phyloP scores from a whole-genome alignment of 2,797 vertebrate genomes.

The Alcedo quadribrachys region DNA sequence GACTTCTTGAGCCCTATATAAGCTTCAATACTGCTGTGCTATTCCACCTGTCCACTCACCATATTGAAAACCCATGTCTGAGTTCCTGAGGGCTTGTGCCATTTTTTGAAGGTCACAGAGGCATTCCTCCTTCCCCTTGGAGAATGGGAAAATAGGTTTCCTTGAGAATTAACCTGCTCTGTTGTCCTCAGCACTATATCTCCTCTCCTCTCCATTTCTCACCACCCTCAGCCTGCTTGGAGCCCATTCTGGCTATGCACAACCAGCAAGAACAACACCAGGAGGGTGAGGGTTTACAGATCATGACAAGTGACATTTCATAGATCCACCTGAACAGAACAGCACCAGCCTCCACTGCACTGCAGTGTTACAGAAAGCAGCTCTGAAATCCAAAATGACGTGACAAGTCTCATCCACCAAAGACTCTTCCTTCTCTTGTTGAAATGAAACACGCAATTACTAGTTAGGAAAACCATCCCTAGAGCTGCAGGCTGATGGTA shows the following conservation, averaged over 20 bases:
- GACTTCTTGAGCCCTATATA: background rate
- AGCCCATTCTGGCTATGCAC: background rate
- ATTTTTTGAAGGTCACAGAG: background rate
- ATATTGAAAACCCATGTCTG: accelerated
- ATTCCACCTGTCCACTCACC: background rate
- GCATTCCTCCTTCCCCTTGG: too few species aligned
- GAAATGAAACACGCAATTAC: background rate
- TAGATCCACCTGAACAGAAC: background rate
- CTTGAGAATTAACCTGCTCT: background rate
- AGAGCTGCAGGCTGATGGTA: background rate
- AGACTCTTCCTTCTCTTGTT: background rate
- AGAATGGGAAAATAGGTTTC: background rate
- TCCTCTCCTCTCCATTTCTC: background rate
- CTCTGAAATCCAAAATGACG: background rate
- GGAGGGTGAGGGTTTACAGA: background rate
- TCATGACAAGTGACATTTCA: background rate
- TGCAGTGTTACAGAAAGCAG: background rate
- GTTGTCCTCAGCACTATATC: accelerated
- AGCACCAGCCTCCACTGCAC: background rate
- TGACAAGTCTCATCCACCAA: background rate
- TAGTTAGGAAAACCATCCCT: background rate
- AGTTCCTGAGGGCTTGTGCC: background rate
- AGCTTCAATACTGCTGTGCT: background rate
- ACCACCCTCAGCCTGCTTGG: background rate
- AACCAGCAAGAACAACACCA: background rate